Evolutionary conservation across 2,113 vertebrate species (phyloP).

Genomic region (Scolopax mira): DNA sequence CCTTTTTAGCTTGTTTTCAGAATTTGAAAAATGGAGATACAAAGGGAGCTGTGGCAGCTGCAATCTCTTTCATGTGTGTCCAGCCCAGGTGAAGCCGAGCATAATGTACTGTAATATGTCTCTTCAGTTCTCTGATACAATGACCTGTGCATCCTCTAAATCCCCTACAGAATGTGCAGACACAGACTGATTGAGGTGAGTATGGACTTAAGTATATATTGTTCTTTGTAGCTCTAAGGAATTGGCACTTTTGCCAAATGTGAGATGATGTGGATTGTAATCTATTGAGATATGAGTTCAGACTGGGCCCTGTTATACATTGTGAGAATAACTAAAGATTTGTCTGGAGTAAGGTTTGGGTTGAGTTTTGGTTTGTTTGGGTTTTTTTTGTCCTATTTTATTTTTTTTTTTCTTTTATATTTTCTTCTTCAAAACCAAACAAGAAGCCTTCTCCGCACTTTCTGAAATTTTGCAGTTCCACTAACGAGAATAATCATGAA

Average conservation of each 20-base stretch:
- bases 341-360: constrained; percentile 19
- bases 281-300: constrained; percentile 38
- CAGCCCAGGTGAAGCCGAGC: constrained; percentile 57
- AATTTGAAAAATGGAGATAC: constrained; percentile 51
- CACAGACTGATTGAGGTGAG: constrained; percentile 54
- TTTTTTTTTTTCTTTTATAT: not conserved
- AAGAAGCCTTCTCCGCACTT: not conserved
- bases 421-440: not conserved
- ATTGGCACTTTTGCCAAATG: constrained; percentile 47
- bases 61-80: constrained; percentile 63
- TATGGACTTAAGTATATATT: constrained; percentile 51
- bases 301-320: not conserved
- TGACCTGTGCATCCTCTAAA: constrained; percentile 63
- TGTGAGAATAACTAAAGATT: constrained; percentile 35
- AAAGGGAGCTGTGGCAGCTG: constrained; percentile 60
- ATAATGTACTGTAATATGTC: constrained; percentile 59
- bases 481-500: not conserved
- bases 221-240: constrained; percentile 54
- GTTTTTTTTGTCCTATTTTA: too few relatives aligned
- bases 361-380: too few relatives aligned
- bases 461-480: not conserved
- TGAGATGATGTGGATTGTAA: constrained; percentile 27
- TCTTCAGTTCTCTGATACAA: constrained; percentile 61
- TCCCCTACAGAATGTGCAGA: constrained; percentile 51
- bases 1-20: constrained; percentile 55